Base-by-base conservation (phyloP, 1,140 invertebrate species). In the Maconellicoccus hirsutus region DNA sequence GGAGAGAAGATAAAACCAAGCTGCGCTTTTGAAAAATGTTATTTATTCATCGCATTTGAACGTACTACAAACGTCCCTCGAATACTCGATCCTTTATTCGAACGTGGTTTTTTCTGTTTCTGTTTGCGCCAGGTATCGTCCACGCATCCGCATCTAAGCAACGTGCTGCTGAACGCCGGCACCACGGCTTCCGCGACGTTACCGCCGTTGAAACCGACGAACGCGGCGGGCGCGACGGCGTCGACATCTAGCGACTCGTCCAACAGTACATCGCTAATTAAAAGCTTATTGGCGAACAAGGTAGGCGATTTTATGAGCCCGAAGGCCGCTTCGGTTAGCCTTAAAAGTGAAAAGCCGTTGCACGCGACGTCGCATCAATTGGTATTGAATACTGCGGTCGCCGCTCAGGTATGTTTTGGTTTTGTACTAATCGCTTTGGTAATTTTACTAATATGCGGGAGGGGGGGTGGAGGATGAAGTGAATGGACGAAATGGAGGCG, bases 201-300 rank as follows among this genome's bases (percentile, higher is more conserved):
- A 75, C 78, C 72, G 71, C 76, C 73, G 73, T 78, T 7, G 75
- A 75, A 63, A 71, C 16, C 75, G 75, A 29, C 77, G 76, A 19
- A 76, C 74, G 59, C 74, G 72, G 59, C 75, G 73, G 70, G 79
- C 77, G 74, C 73, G 38, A 72, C 73, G 78, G 71, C 79, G 74
- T 75, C 81, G 66, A 77, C 80, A 71, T 79, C 81, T 39, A 71
- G 59, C 73, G 73, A 74, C 73, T 75, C 74, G 75, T 76, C 77
- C 75, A 77, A 75, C 70, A 76, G 80, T 70, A 85, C 85, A 75
- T 89, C 89, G 72, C 83, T 92, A 75, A 92, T 93, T 77, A 92
- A 93, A 82, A 91, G 87, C 81, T 83, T 93, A 71, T 80, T 93
- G 79, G 91, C 90, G 74, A 92, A 86, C 79, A 93, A 93, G 84